Percentiles rank a stretch among this genome's conserved stretches.
Conservation (phyloP, 2,888 invertebrate genomes). For the Caenorhabditis sinica region DNA sequence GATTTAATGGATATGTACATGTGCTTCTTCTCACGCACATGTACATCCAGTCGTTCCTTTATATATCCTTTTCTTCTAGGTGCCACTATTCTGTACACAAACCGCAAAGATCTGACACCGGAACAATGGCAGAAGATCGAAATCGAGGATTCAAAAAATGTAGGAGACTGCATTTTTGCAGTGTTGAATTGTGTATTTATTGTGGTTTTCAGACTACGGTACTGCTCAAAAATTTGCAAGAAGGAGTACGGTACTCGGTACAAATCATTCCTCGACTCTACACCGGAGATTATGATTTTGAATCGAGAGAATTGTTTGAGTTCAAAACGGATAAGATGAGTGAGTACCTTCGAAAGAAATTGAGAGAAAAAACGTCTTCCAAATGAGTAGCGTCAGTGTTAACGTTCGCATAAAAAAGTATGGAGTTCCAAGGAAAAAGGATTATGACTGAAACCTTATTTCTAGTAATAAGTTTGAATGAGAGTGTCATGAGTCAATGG, state of each 20-base stretch:
- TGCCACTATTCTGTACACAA: slow-evolving; percentile 75
- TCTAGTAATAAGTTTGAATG: neutral
- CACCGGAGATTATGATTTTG: slow-evolving; percentile 76
- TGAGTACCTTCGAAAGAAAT: slow-evolving; percentile 24
- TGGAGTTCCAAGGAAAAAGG: neutral
- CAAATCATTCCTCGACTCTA: slow-evolving; percentile 78
- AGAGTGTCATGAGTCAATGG: neutral
- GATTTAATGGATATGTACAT: slow-evolving; percentile 54
- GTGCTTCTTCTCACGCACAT: slow-evolving; percentile 26
- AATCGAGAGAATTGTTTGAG: slow-evolving; percentile 76
- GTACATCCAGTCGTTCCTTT: neutral
- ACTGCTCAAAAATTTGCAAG: slow-evolving; percentile 71
- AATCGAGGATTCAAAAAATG: slow-evolving; percentile 74
- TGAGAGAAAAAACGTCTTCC: neutral
- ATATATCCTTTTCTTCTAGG: slow-evolving; percentile 61
- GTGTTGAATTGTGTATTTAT: neutral
- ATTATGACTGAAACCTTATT: slow-evolving; percentile 16
- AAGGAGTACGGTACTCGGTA: slow-evolving; percentile 77
- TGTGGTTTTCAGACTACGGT: slow-evolving; percentile 74
- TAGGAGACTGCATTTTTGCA: slow-evolving; percentile 35
- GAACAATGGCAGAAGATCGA: slow-evolving; percentile 75
- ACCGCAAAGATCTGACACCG: slow-evolving; percentile 72
- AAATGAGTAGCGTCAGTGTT: neutral
- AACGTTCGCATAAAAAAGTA: neutral
- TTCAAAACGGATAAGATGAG: slow-evolving; percentile 74